Evolutionary conservation across 2,113 vertebrate genomes (phyloP).

Genomic region (Brachyistius frenatus): DNA sequence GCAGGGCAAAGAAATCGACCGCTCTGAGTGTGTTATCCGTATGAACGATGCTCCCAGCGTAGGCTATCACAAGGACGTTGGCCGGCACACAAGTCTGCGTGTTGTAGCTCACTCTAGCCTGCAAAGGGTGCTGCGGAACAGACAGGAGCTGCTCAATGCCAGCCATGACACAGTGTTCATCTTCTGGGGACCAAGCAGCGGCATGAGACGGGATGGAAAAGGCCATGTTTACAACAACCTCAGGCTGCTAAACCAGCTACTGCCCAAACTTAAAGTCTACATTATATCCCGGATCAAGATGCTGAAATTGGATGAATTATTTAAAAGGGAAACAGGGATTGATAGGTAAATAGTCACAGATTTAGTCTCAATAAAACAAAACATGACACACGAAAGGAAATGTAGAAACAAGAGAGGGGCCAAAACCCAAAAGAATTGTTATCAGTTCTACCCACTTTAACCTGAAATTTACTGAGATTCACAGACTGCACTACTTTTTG

Average conservation of each 20-base stretch:
- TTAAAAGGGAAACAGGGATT: conserved; percentile 92
- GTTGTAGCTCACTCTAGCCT: conserved; percentile 94
- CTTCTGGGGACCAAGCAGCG: conserved; percentile 95
- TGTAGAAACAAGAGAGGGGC: neutral
- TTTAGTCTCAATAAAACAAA: neutral
- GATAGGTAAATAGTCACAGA: conserved; percentile 86
- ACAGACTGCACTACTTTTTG: neutral
- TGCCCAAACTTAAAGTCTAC: conserved; percentile 89
- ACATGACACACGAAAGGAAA: conserved; percentile 4
- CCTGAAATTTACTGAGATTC: neutral
- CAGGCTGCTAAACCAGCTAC: conserved; percentile 88
- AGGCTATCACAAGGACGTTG: conserved; percentile 87
- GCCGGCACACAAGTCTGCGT: conserved; percentile 88
- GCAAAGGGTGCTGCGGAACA: conserved; percentile 88
- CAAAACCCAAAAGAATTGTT: neutral
- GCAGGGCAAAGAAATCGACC: conserved; percentile 87
- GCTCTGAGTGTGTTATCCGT: conserved; percentile 90
- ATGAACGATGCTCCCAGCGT: conserved; percentile 93
- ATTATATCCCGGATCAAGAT: conserved; percentile 92
- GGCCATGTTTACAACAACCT: conserved; percentile 91
- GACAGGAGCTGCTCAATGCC: conserved; percentile 88
- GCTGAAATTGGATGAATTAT: conserved; percentile 92
- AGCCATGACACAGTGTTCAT: conserved; percentile 92
- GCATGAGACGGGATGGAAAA: conserved; percentile 92
- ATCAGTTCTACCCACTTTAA: neutral